These are phyloP conservation scores for Gallinago solitaria DNA, from an alignment of 2,797 vertebrate genomes.

Conservation along the genomic window DNA sequence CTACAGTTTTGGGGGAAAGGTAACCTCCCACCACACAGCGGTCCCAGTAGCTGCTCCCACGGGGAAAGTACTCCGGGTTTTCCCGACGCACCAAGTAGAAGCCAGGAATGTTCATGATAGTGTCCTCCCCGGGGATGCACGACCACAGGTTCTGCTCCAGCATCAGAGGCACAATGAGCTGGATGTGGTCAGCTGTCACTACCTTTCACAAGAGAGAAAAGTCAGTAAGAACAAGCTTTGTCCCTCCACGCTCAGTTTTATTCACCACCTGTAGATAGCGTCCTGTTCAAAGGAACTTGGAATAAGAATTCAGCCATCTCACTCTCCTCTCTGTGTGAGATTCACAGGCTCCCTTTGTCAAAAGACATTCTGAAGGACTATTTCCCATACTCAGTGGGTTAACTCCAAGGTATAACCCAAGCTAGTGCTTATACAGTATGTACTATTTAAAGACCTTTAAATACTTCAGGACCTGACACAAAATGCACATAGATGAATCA, in stretches of 20 bases:
- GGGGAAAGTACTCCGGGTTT: slow-evolving; percentile 96
- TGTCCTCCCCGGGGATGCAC: slow-evolving; percentile 93
- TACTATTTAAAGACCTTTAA: neutral
- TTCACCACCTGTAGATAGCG: neutral
- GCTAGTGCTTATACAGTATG: neutral
- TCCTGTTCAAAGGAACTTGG: neutral
- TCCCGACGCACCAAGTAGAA: slow-evolving; percentile 96
- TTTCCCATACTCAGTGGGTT: neutral
- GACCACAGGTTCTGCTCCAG: slow-evolving; percentile 98
- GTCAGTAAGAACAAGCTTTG: neutral
- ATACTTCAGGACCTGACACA: neutral
- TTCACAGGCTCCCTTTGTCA: neutral
- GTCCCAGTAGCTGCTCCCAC: slow-evolving; percentile 98
- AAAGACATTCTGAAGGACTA: neutral
- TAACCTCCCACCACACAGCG: slow-evolving; percentile 97
- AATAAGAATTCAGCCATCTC: neutral
- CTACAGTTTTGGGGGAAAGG: slow-evolving; percentile 92
- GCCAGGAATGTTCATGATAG: slow-evolving; percentile 96
- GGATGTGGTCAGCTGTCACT: slow-evolving; percentile 95
- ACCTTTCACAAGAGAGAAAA: slow-evolving; percentile 80
- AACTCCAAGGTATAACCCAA: neutral
- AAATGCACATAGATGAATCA: neutral
- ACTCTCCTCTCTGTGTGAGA: neutral
- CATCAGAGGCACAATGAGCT: slow-evolving; percentile 93
- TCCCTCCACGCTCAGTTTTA: neutral